Evolutionary conservation across 2,888 invertebrate genomes (phyloP).

Genomic region (Pasiphila rectangulata): DNA sequence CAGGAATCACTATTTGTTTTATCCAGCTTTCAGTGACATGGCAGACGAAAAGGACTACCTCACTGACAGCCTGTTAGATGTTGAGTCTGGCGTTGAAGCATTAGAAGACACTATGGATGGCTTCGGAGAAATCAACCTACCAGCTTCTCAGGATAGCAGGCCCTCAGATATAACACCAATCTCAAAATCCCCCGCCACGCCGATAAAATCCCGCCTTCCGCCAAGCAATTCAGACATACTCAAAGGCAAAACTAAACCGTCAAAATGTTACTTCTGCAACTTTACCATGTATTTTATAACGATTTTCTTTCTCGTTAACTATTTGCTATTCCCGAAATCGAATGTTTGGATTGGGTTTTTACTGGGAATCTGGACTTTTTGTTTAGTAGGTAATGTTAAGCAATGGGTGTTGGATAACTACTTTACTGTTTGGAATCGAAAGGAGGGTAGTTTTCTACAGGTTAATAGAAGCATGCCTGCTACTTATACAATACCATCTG

Average conservation of each 20-base stretch:
- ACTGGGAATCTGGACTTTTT: constrained; percentile 68
- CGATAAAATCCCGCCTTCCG: constrained; percentile 51
- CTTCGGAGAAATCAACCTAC: constrained; percentile 50
- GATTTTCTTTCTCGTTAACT: constrained; percentile 57
- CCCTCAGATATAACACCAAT: constrained; percentile 34
- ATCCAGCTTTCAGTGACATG: constrained; percentile 53
- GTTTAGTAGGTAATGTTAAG: constrained; percentile 56
- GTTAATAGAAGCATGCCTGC: constrained; percentile 49
- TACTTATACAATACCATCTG: constrained; percentile 81
- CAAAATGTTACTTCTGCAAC: constrained; percentile 54
- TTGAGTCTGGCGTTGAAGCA: constrained; percentile 78
- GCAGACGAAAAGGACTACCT: constrained; percentile 50
- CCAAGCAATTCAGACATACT: constrained; percentile 56
- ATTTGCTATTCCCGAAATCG: constrained; percentile 61
- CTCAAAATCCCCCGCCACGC: constrained; percentile 31
- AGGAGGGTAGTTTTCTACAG: constrained; percentile 45
- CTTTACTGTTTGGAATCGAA: constrained; percentile 59
- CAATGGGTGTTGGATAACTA: constrained; percentile 65
- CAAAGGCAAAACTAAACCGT: constrained; percentile 28
- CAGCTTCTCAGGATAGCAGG: constrained; percentile 34
- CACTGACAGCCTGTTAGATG: constrained; percentile 60
- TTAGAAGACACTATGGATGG: constrained; percentile 70
- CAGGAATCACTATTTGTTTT: constrained; percentile 10
- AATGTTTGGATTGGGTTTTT: constrained; percentile 71
- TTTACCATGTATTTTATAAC: constrained; percentile 66